Conservation (phyloP, 1,140 invertebrate species). For the Ceratoteleas bidentatus region DNA sequence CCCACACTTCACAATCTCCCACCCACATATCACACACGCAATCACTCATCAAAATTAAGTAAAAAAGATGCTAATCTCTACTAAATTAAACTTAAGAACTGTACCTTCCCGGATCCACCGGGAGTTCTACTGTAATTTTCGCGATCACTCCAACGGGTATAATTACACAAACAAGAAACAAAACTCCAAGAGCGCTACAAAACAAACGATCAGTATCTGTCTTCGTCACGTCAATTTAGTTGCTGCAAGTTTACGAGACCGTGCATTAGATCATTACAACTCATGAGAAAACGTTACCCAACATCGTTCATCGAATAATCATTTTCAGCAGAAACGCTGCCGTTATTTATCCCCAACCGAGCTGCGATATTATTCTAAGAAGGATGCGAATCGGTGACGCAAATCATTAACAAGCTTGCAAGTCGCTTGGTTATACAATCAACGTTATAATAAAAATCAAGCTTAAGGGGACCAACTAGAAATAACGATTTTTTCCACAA, state of each 20-base stretch:
- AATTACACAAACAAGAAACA: too few species aligned
- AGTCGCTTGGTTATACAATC: constrained; percentile 50
- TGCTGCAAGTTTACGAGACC: not conserved
- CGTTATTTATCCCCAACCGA: constrained; percentile 10
- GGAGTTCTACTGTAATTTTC: not conserved
- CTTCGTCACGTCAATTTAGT: not conserved
- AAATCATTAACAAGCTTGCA: constrained; percentile 57
- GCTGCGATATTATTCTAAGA: constrained; percentile 20
- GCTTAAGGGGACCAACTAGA: constrained; percentile 38
- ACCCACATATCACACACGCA: too few species aligned
- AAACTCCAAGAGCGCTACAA: not conserved
- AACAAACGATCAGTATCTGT: not conserved
- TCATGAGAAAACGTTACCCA: constrained; percentile 14
- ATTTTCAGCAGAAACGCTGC: constrained; percentile 10
- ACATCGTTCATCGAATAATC: constrained; percentile 14
- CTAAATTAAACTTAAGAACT: not conserved
- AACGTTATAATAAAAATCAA: constrained; percentile 44
- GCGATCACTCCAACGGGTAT: not conserved
- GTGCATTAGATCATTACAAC: constrained; percentile 8
- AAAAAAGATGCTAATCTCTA: too few species aligned
- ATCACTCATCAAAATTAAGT: too few species aligned
- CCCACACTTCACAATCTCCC: too few species aligned
- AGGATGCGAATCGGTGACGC: constrained; percentile 35
- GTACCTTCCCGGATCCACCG: not conserved
- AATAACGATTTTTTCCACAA: constrained; percentile 27